These are phyloP conservation scores for Endomychus coccineus DNA, from an alignment of 2,888 invertebrate genomes.

Conservation along the genomic window DNA sequence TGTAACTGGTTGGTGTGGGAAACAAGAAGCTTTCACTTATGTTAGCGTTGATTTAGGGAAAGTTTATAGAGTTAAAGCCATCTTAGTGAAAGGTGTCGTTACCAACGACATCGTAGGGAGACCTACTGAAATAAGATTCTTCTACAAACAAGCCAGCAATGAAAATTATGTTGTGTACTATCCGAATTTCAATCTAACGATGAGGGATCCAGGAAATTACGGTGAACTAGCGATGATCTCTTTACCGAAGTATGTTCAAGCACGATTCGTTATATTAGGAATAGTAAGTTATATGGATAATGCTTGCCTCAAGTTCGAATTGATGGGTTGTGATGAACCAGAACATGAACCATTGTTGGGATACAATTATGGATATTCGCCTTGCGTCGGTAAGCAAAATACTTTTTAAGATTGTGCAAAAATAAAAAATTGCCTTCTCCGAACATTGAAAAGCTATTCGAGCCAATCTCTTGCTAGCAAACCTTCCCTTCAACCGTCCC, in stretches of 20 bases:
- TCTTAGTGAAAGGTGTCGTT: slow-evolving; percentile 88
- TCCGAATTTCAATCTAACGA: slow-evolving; percentile 91
- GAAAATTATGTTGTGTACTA: slow-evolving; percentile 96
- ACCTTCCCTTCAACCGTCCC: no score
- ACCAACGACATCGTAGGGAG: slow-evolving; percentile 92
- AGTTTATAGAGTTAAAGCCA: slow-evolving; percentile 87
- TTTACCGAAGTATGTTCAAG: slow-evolving; percentile 86
- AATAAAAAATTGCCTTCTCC: neutral
- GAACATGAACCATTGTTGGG: slow-evolving; percentile 75
- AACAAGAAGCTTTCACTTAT: slow-evolving; percentile 92
- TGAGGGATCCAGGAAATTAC: slow-evolving; percentile 93
- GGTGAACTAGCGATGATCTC: slow-evolving; percentile 96
- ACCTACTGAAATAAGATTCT: slow-evolving; percentile 93
- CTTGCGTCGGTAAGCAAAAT: slow-evolving; percentile 67
- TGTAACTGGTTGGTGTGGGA: slow-evolving; percentile 95
- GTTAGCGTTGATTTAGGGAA: slow-evolving; percentile 91
- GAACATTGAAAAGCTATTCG: no score
- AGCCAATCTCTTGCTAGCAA: no score
- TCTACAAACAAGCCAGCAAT: slow-evolving; percentile 89
- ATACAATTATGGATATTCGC: slow-evolving; percentile 88
- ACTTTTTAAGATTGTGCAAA: slow-evolving; percentile 4
- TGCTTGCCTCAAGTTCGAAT: slow-evolving; percentile 90
- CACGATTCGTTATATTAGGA: slow-evolving; percentile 84
- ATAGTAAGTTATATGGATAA: slow-evolving; percentile 96
- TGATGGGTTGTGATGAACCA: slow-evolving; percentile 93